Conservation (phyloP, 2,888 invertebrate species). For the Caradrina clavipalpis region DNA sequence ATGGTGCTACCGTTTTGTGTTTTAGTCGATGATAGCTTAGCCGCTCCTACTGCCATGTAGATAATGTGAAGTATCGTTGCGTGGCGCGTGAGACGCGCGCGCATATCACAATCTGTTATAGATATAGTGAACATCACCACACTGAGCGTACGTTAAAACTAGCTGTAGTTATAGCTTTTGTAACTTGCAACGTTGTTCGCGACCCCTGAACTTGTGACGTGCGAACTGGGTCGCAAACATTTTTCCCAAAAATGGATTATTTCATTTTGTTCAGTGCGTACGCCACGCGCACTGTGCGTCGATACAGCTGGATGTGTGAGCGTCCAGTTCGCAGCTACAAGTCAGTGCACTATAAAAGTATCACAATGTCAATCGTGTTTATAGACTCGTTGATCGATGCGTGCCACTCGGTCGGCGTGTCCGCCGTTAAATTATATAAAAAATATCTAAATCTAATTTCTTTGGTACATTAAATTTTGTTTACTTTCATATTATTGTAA, state of each 20-base stretch:
- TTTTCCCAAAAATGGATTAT: not conserved
- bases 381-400: constrained; percentile 62
- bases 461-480: constrained; percentile 90
- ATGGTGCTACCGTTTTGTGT: constrained; percentile 90
- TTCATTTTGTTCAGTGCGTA: constrained; percentile 27
- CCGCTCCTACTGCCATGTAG: constrained; percentile 84
- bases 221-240: constrained; percentile 15
- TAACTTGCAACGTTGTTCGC: constrained; percentile 74
- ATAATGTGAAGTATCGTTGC: constrained; percentile 65
- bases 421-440: constrained; percentile 69
- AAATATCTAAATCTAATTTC: constrained; percentile 84
- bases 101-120: constrained; percentile 75
- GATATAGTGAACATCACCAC: constrained; percentile 64
- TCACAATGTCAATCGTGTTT: constrained; percentile 64
- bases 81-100: constrained; percentile 72
- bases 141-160: constrained; percentile 68
- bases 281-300: constrained; percentile 51
- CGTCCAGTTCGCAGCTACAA: constrained; percentile 30
- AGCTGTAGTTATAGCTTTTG: constrained; percentile 85
- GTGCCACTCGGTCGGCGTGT: constrained; percentile 67
- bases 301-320: not conserved
- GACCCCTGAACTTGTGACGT: constrained; percentile 46
- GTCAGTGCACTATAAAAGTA: constrained; percentile 48
- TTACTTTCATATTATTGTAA: constrained; percentile 91
- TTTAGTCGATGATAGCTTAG: constrained; percentile 87